Conservation (phyloP, 1,140 invertebrate species). For the Ruditapes philippinarum region DNA sequence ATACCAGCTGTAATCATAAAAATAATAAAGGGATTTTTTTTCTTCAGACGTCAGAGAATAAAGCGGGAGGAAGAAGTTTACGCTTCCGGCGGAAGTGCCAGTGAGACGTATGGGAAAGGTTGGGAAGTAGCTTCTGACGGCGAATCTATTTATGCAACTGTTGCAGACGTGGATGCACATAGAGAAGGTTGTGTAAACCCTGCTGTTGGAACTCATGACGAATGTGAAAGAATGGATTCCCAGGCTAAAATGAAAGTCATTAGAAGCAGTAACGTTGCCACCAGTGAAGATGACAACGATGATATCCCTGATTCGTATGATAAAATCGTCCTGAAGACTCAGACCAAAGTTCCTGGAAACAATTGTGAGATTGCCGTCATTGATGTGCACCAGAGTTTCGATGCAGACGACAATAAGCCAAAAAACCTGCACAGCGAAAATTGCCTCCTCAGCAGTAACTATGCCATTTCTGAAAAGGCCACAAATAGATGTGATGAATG, state of each 20-base stretch:
- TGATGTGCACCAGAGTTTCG: slow-evolving; percentile 37
- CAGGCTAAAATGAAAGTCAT: neutral
- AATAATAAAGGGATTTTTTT: too few species aligned
- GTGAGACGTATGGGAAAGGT: slow-evolving; percentile 56
- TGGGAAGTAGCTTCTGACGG: slow-evolving; percentile 8
- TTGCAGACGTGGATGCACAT: slow-evolving; percentile 41
- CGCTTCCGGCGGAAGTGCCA: slow-evolving; percentile 42
- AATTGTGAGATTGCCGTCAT: slow-evolving; percentile 2
- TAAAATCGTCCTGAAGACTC: neutral
- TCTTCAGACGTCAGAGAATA: slow-evolving; percentile 31
- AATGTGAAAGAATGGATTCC: neutral
- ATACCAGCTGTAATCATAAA: too few species aligned
- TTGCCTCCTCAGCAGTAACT: neutral
- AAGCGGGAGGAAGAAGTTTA: slow-evolving; percentile 40
- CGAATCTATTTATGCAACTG: slow-evolving; percentile 41
- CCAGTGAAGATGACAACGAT: neutral
- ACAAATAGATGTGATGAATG: slow-evolving; percentile 27
- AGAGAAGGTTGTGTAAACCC: slow-evolving; percentile 20
- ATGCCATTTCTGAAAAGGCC: neutral
- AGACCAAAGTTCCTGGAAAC: neutral
- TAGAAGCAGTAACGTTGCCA: neutral
- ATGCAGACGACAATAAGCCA: neutral
- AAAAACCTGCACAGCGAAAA: neutral
- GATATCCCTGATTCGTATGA: neutral
- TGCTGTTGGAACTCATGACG: neutral